Conservation (phyloP, 2,113 vertebrate species). For the Crocuta crocuta region DNA sequence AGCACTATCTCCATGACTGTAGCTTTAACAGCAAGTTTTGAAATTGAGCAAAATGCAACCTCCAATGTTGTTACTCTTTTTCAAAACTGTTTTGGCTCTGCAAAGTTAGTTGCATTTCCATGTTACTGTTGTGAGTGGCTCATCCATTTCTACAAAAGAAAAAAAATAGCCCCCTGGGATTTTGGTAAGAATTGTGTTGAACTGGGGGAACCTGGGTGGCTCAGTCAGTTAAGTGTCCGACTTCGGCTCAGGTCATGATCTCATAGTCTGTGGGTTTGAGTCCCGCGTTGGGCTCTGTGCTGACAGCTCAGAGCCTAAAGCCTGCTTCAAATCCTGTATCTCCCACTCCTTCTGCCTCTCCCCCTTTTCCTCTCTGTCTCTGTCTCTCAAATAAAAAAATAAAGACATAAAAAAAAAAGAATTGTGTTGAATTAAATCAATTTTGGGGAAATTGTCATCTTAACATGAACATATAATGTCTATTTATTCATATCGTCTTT, state of each 20-base stretch:
- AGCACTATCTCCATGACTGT: not conserved
- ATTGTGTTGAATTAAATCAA: not conserved
- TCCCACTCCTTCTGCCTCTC: too few species aligned
- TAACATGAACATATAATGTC: not conserved
- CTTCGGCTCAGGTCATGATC: too few species aligned
- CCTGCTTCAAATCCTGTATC: too few species aligned
- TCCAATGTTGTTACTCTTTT: not conserved
- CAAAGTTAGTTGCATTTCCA: not conserved
- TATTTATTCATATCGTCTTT: not conserved
- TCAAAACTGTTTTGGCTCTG: not conserved
- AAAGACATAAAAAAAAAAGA: not conserved
- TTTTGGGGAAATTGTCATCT: not conserved
- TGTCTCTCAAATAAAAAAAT: too few species aligned
- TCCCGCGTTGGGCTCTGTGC: too few species aligned
- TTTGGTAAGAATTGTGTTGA: not conserved
- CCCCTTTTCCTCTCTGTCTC: too few species aligned
- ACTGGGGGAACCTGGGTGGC: not conserved
- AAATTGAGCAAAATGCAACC: not conserved
- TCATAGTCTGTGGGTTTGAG: too few species aligned
- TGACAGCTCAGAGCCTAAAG: too few species aligned
- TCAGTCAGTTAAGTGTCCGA: too few species aligned
- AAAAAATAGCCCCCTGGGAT: not conserved
- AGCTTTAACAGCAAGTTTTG: not conserved
- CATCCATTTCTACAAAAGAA: not conserved
- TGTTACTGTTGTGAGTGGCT: not conserved